Base-by-base conservation (phyloP, 2,888 invertebrate species). In the Iselma pallidipennis region DNA sequence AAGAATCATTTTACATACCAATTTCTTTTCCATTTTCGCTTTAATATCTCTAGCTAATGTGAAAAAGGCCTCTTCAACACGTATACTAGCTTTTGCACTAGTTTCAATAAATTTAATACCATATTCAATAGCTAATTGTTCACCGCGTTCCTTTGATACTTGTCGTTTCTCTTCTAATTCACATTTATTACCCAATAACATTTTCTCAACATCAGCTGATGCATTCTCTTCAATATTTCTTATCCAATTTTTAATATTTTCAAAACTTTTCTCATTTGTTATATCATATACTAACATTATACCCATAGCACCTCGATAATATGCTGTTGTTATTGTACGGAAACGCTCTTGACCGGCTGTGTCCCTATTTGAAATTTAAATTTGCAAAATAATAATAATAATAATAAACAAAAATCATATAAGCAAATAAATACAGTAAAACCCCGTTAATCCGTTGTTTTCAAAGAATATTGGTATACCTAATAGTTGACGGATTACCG, bases 241-340 rank as follows among this genome's bases (percentile, higher is more conserved):
- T 72, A 99, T 96, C 98, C 98, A 99, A 82, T 98, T 98, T 81
- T 97, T 95, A 61, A 99, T 98, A 81, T 98, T 98, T 83, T 98
- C 96, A 84, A 99, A 98, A 74, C 96, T 97, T 84, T 98, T 98
- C 80, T 97, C 98, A 84, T 97, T 98, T 74, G 98, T 98, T 72
- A 99, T 98, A 83, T 99, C 99, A 83, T 99, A 99, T 37, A 98
- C 98, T 70, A 98, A 87, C 96, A 98, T 97, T 72, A 99, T 99
- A 65, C 99, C 99, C 98, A 99, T 99, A 48, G 98, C 98, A 53
- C 98, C 99, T 73, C 99, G 89, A 84, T 99, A 99, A 81, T 99
- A 99, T n/a, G 98, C 98, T 63, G 98, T 99, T 57, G 98, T 99
- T 74, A 99, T 99, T 67, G 98, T 99, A 74, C 98, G 89, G 86